Evolutionary conservation across 1,140 invertebrate genomes (phyloP), one percentile per base, ranked within the genome.

Genomic region (Eumeta japonica): DNA sequence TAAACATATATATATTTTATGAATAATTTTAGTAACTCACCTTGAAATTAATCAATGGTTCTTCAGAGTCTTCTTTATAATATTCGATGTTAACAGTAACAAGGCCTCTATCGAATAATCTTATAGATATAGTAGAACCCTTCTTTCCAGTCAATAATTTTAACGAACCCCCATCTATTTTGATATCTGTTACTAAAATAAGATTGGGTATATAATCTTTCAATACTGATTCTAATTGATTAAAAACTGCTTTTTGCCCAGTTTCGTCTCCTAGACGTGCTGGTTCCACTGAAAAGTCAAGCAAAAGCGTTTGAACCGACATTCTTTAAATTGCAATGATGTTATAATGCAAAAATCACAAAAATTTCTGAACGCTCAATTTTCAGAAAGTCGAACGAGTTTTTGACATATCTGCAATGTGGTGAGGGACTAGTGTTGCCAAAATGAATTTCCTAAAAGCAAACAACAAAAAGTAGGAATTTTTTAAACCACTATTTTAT

Each of bases 41-140:
- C 82, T 90, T 86, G 63, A 84, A 85, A 45, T 73, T 79, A 41
- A 90, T 75, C 33, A 87, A 54, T 17, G 84, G 81, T 44, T 86
- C 81, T 50, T 88, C 84, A 39, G 79, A 79, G 28, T 88, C 86
- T 20, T 78, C 78, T 57, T 87, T 83, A 55, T 83, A 90, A 77
- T 88, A 90, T 62, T 90, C 88, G 58, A 90, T 82, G 61, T 89
- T 90, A 47, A 90, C 62, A 15, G 88, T 89, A 28, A 90, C 75
- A 24, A 89, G 65, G 20, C 88, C 87, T 52, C 87, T 81, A 12
- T 79, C 75, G 50, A 85, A 89, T 41, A 85, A 79, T 65, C 87
- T 79, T 10, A 87, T 76, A 10, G 82, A 85, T n/a, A 88, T 79
- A 2, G 87, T 75, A 35, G 79, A 81, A 20, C 82, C 82, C 52